phyloP scores from a whole-genome alignment of 2,888 invertebrate genomes.

The Patella pellucida region DNA sequence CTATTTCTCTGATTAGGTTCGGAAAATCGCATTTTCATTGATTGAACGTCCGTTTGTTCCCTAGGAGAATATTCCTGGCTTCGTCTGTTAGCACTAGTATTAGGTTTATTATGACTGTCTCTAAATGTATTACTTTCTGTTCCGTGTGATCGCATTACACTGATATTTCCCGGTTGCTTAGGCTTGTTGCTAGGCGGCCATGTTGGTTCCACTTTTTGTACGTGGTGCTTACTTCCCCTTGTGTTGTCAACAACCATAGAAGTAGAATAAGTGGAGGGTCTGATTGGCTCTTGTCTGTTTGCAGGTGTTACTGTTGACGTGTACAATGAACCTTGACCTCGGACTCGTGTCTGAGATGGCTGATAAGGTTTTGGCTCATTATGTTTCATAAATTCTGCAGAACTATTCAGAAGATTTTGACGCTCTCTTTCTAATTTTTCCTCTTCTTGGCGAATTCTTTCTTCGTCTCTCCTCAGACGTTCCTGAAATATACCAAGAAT shows the following conservation, averaged over 20 bases:
- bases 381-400: background rate
- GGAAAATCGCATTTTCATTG: background rate
- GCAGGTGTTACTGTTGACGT: background rate
- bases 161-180: background rate
- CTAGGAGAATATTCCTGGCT: background rate
- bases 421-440: conserved; percentile 42
- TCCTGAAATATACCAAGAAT: conserved; percentile 39
- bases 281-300: background rate
- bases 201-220: background rate
- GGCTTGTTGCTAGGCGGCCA: background rate
- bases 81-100: background rate
- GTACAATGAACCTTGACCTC: background rate
- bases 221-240: background rate
- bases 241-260: background rate
- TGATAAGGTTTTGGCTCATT: background rate
- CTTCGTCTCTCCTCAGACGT: conserved; percentile 45
- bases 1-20: background rate
- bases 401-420: background rate
- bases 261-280: background rate
- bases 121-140: background rate
- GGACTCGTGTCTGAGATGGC: background rate
- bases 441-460: conserved; percentile 47
- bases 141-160: background rate
- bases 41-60: background rate
- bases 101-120: background rate